Base-by-base conservation (phyloP, 2,113 vertebrate species). In the Planiliza haematocheilus region DNA sequence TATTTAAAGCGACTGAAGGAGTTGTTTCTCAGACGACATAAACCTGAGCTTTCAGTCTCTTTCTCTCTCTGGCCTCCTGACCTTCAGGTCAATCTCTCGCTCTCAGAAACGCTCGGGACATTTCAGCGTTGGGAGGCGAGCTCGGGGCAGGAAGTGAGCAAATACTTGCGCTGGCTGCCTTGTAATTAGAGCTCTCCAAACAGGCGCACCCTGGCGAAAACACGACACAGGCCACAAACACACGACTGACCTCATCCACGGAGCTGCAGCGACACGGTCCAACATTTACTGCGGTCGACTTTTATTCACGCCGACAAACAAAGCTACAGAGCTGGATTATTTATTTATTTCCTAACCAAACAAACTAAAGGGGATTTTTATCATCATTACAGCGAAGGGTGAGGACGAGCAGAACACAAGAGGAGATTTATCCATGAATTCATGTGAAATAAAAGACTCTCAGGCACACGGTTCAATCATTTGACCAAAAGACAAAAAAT, bases 101-200 rank as follows among this genome's bases (percentile, higher is more conserved):
- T 30, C 24, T 30, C 24, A 30, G 24, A 30, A 30, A 30, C 24
- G 24, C 24, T 30, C 24, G 24, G 5, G 5, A 30, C 24, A 5
- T 30, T 30, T 30, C 24, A 5, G 24, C 24, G 34, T 77, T 62
- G 16, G 55, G 60, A 62, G 66, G 20, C 62, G 61, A 10, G 48
- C 17, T 7, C 3, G 24, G 7, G 73, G 43, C 59, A 67, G 87
- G 79, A 89, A 89, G 75, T 52, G 74, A 81, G 74, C 57, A 78
- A 81, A 89, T 81, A 42, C 79, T 82, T 74, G 20, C 6, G 43
- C 70, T 76, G n/a, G 42, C 70, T 46, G 81, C 75, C 81, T 81
- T 85, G 81, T 91, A 88, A 93, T 91, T 89, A 91, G 18, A 71
- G 38, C 50, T 70, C 39, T 36, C 81, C 72, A 83, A 80, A 85